Evolutionary conservation across 2,113 vertebrate genomes (phyloP), one percentile per base, ranked within the genome.

Genomic region (Anseranas semipalmata): DNA sequence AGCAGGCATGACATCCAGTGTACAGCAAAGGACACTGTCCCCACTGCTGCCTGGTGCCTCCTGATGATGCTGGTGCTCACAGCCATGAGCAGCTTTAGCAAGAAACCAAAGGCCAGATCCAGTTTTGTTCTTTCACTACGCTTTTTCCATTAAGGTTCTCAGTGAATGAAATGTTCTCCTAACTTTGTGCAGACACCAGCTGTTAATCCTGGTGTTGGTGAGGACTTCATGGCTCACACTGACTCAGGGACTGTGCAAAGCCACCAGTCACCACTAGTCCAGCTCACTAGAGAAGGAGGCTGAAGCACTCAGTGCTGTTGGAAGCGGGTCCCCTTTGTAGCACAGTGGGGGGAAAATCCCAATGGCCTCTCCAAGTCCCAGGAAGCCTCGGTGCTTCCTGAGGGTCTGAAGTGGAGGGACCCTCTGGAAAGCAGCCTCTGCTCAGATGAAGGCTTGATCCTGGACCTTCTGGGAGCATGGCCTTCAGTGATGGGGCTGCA

Each of bases 241-340:
- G 82, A 9, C 70, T 77, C 78, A 21, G 77, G 52, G 37, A 17
- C 39, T 81, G 6, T 56, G 33, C 30, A 39, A 62, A 85, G 65
- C 70, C 85, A 65, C 53, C 32, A 0, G 0, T 22, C 79, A 41
- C 67, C 1, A 0, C 28, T 41, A 28, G 37, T 41, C 0, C 3
- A 74, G 50, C 59, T 87, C 35, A 16, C 45, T 22, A 30, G 53
- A 14, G 53, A 55, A 27, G 15, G 53, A 55, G 53, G 53, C 53
- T 15, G 15, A 15, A 53, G 52, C 52, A 27, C 52, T 53, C 25
- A 15, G 28, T 16, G 53, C 27, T 55, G 53, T 28, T 55, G 53
- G 53, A 8, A 30, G 53, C 28, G 10, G 53, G 28, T 55, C 25
- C 25, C 52, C 22, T 27, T 12, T 24, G 50, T 22, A 55, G 53